Conservation (phyloP, 1,140 invertebrate genomes). For the Ectropis grisescens region DNA sequence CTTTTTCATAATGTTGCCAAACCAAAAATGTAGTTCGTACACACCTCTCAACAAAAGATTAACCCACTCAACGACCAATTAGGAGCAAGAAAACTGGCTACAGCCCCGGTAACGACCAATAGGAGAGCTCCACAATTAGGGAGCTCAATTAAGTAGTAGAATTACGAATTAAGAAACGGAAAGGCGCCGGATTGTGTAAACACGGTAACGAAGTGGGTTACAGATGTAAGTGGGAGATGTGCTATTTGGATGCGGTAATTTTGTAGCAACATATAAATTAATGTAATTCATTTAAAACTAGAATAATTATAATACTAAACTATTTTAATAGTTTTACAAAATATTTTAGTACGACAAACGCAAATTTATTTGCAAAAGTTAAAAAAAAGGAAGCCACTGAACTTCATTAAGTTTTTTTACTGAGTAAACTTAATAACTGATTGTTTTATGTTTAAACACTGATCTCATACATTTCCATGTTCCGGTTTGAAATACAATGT, state of each 20-base stretch:
- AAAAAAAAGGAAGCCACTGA: not conserved
- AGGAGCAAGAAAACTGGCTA: too few species aligned
- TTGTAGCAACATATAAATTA: not conserved
- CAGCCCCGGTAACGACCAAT: too few species aligned
- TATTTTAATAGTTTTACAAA: not conserved
- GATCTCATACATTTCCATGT: too few species aligned
- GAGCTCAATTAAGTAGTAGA: not conserved
- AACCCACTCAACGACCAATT: too few species aligned
- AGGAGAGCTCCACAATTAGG: too few species aligned
- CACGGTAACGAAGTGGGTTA: constrained; percentile 1
- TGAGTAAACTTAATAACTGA: too few species aligned
- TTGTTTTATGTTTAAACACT: too few species aligned
- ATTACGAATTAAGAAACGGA: constrained; percentile 1
- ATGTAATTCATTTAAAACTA: not conserved
- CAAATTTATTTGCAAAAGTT: not conserved
- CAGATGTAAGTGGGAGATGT: not conserved
- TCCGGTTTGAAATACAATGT: too few species aligned
- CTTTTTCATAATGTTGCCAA: too few species aligned
- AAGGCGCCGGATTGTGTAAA: not conserved
- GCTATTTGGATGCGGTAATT: not conserved
- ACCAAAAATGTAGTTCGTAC: too few species aligned
- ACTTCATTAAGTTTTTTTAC: too few species aligned
- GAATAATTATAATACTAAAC: not conserved
- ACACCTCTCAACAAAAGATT: too few species aligned
- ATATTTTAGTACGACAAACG: not conserved